These are phyloP conservation scores for Drosophila yakuba DNA, from an alignment of 1,140 invertebrate genomes.

Conservation along the genomic window DNA sequence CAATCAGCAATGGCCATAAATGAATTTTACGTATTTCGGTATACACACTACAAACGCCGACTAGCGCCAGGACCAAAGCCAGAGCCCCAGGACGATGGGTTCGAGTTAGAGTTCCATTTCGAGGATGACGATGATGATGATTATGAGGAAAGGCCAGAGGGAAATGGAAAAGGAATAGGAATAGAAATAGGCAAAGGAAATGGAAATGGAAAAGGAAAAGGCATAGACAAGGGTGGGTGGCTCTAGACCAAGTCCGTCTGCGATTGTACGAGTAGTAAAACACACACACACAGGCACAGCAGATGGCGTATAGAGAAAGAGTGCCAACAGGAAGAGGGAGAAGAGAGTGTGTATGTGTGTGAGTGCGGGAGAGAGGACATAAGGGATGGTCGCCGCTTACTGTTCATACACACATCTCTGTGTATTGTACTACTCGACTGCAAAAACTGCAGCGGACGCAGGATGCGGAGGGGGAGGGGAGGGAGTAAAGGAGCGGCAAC, in stretches of 20 bases:
- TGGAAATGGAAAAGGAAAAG: conserved; percentile 10
- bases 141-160: conserved; percentile 6
- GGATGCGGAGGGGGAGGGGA: conserved; percentile 9
- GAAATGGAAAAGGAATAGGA: conserved; percentile 10
- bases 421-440: conserved; percentile 61
- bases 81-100: conserved; percentile 35
- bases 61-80: conserved; percentile 47
- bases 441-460: conserved; percentile 62
- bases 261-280: conserved; percentile 68
- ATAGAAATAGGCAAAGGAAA: conserved; percentile 14
- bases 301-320: conserved; percentile 79
- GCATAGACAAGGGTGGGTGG: conserved; percentile 64
- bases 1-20: conserved; percentile 72
- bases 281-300: conserved; percentile 58
- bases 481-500: conserved; percentile 42
- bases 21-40: conserved; percentile 81
- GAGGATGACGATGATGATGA: conserved; percentile 33
- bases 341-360: conserved; percentile 16
- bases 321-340: conserved; percentile 46
- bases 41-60: conserved; percentile 78
- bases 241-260: conserved; percentile 61
- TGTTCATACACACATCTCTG: conserved; percentile 46
- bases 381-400: conserved; percentile 65
- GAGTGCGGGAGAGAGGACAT: conserved; percentile 54
- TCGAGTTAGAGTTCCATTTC: conserved; percentile 14